These are phyloP conservation scores for Nettapus auritus DNA, from an alignment of 2,113 vertebrate species.

Conservation along the genomic window DNA sequence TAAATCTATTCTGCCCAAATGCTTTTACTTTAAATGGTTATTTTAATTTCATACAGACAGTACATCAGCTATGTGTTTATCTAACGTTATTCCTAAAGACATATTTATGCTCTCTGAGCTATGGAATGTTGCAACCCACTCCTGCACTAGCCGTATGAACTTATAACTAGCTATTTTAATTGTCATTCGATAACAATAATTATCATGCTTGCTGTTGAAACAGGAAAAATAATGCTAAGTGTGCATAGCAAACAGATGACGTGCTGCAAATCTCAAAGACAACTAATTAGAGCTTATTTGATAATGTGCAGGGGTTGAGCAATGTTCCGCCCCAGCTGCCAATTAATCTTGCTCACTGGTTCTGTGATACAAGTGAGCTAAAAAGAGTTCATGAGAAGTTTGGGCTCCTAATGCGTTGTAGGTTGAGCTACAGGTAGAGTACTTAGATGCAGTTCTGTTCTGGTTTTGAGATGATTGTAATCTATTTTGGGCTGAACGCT, in stretches of 20 bases:
- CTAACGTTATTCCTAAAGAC: neutral
- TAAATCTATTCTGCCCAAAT: neutral
- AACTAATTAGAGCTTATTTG: neutral
- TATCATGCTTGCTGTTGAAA: neutral
- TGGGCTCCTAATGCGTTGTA: neutral
- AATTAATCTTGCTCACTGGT: neutral
- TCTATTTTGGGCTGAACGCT: neutral
- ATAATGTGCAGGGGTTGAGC: neutral
- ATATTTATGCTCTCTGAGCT: neutral
- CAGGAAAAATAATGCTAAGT: neutral
- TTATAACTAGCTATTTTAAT: constrained; percentile 1
- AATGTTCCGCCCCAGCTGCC: neutral
- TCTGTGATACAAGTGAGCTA: neutral
- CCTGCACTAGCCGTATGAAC: neutral
- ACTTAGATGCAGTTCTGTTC: neutral
- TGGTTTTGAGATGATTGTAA: neutral
- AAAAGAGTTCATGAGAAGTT: neutral
- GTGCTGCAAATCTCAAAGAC: neutral
- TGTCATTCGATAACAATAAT: neutral
- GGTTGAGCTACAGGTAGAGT: neutral
- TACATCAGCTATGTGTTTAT: neutral
- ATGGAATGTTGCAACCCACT: neutral
- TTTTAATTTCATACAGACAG: neutral
- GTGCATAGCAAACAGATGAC: neutral
- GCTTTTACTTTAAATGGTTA: neutral